Percentiles rank a stretch among this genome's conserved stretches.
These are phyloP conservation scores for Thamnophis sirtalis DNA, from an alignment of 2,113 vertebrate genomes.

Conservation along the genomic window DNA sequence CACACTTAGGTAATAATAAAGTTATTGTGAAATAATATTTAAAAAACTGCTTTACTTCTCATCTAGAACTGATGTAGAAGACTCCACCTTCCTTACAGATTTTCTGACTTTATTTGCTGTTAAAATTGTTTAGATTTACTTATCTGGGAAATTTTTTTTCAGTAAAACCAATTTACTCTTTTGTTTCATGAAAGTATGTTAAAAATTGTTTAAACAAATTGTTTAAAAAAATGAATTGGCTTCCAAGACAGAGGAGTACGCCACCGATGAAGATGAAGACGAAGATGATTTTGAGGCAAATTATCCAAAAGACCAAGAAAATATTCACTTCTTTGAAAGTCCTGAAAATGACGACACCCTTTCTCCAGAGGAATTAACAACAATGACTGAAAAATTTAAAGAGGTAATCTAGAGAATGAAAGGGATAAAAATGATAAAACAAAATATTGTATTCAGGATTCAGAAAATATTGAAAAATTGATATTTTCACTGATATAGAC, in stretches of 20 bases:
- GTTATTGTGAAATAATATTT: background rate
- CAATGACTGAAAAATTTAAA: slow-evolving; percentile 96
- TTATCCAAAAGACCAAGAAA: slow-evolving; percentile 79
- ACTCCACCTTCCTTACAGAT: background rate
- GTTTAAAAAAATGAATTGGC: slow-evolving; percentile 43
- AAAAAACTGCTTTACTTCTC: background rate
- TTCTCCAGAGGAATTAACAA: slow-evolving; percentile 91
- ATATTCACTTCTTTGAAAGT: slow-evolving; percentile 94
- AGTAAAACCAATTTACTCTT: slow-evolving; percentile 7
- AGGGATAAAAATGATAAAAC: background rate
- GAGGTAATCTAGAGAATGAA: slow-evolving; percentile 74
- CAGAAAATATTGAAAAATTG: background rate
- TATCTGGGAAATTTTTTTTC: background rate
- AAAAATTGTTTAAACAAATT: slow-evolving; percentile 34
- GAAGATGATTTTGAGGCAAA: slow-evolving; percentile 79
- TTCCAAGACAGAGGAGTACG: slow-evolving; percentile 94
- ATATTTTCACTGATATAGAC: background rate
- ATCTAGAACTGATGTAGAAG: background rate
- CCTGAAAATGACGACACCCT: slow-evolving; percentile 92
- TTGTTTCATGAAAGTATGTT: slow-evolving; percentile 36
- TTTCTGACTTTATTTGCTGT: slow-evolving; percentile 21
- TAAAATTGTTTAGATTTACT: background rate
- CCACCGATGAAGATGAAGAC: slow-evolving; percentile 94
- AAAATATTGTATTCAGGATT: background rate
- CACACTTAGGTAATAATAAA: background rate